Conservation (phyloP, 2,797 vertebrate species). For the Anas bernieri region DNA sequence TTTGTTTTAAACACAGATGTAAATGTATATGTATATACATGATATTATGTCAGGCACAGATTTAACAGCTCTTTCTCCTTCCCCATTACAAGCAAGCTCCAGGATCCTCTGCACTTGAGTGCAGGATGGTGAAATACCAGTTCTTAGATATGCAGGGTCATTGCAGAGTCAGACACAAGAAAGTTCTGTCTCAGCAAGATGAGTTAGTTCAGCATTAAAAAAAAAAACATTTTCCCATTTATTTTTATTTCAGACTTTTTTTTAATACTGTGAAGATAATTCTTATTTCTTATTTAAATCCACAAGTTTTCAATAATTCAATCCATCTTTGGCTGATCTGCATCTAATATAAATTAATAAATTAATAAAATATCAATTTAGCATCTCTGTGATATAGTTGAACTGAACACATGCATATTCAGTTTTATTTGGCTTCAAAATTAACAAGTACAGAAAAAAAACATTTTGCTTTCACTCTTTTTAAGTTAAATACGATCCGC, state of each 20-base stretch:
- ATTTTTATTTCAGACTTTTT: conserved; percentile 13
- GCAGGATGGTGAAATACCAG: not conserved
- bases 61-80: not conserved
- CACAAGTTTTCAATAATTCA: not conserved
- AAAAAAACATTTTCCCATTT: not conserved
- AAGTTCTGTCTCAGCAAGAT: not conserved
- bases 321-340: not conserved
- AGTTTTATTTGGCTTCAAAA: not conserved
- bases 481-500: not conserved
- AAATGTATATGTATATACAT: not conserved
- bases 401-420: not conserved
- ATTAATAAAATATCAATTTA: not conserved
- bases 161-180: not conserved
- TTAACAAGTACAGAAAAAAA: not conserved
- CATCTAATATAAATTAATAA: not conserved
- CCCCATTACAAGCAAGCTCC: not conserved
- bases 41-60: not conserved
- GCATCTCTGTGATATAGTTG: not conserved
- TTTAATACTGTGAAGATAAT: not conserved
- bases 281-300: not conserved
- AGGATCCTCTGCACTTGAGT: not conserved
- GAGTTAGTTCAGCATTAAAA: not conserved
- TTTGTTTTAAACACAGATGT: not conserved
- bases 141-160: not conserved
- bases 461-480: not conserved